Base-by-base conservation (phyloP, 1,140 invertebrate genomes). In the Drosophila lacertosa region DNA sequence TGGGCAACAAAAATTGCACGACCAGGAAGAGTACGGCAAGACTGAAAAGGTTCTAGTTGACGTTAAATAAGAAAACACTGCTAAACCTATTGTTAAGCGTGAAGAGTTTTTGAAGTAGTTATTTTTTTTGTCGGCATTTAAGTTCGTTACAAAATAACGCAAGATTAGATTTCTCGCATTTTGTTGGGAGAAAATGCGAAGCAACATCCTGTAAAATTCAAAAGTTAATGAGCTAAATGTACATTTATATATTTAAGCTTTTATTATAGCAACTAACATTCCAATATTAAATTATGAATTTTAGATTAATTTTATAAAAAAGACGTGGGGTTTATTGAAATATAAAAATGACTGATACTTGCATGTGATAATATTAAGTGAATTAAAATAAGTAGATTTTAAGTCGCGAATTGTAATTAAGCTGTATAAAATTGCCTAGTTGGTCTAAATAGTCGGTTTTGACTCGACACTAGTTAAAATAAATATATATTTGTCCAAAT, bases 71-170 rank as follows among this genome's bases (percentile, higher is more conserved):
- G 3, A 13, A n/a, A 35, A 40, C 16, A 40, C 6, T 3, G 11
- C 40, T 44, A n/a, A n/a, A 22, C 42, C 20, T 2, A 24, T 24
- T n/a, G 20, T 20, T 22, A 45, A 11, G 42, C 11, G 9, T 45
- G 42, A 20, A 4, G 22, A 22, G 20, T n/a, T 44, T 13, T 44
- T 10, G 18, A 22, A 44, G 3, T 3, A 22, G n/a, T 37, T 39
- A 9, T 9, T 29, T 2, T 24, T 53, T 9, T 33, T 39, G 16
- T 54, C 13, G 35, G 51, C 22, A 40, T 54, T 40, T 54, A 15
- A 13, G 16, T 24, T 39, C 16, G 18, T 22, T 47, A 29, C 26
- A 40, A 40, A 40, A 40, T 18, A 40, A 40, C 7, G 2, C 16
- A 40, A 40, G 7, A 4, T 40, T 40, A 3, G 6, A 15, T 22